Base-by-base conservation (phyloP, 2,888 invertebrate species). In the Sclerodermus sp. region DNA sequence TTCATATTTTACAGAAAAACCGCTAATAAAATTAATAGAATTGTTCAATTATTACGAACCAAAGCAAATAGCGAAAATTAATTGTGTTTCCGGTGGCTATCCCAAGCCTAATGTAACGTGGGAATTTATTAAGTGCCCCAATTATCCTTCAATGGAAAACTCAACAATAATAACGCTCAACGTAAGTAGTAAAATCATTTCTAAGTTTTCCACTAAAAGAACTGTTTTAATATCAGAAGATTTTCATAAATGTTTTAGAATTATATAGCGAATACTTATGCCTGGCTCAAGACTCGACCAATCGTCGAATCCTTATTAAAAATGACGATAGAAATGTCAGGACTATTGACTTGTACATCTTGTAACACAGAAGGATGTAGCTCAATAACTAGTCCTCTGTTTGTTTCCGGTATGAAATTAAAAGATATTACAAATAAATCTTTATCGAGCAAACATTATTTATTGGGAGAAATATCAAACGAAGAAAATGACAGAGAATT, bases 61-160 rank as follows among this genome's bases (percentile, higher is more conserved):
- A 4, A 79, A 82, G 12, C 69, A 74, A 34, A 66, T 66, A 8
- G 80, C 76, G 0, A 68, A 68, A 18, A 67, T 87, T 3, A 66
- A 70, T n/a, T 88, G 88, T 64, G 65, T 65, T 8, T 83, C 83
- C 1, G 73, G 76, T 13, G 84, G 84, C 1, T 82, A 81, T 73
- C 87, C 88, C 0, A 48, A 67, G n/a, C 83, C 88, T 0, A 64
- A 73, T 0, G 79, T 88, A 6, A 70, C 76, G 3, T 88, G 87
- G 85, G 71, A 58, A 8, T 84, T 81, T 56, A 71, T 76, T 15
- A 76, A 78, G 2, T 85, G 83, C 55, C 74, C 74, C 32, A 58
- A 74, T 49, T 68, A 74, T 47, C 70, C 70, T 1, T 79, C 78
- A 0, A 34, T 8, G 9, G 12, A 47, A 12, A 6, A 54, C 39